These are phyloP conservation scores for Diphyllodes magnificus DNA, from an alignment of 2,113 vertebrate species.

Conservation along the genomic window DNA sequence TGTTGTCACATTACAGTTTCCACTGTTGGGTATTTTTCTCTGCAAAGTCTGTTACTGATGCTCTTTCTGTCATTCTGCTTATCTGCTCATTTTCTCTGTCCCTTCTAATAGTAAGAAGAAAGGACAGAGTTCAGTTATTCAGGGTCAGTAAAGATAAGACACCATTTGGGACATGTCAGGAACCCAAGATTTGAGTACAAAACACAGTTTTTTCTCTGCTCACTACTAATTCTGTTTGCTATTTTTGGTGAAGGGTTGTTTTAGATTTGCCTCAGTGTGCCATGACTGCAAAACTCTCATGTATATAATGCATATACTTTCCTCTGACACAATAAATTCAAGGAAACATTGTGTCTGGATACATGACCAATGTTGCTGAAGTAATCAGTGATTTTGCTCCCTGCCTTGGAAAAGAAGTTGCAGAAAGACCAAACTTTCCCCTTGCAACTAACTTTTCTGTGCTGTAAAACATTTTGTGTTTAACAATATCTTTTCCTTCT, in stretches of 20 bases:
- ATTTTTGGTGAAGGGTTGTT: neutral
- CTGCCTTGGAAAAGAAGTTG: neutral
- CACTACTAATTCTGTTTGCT: neutral
- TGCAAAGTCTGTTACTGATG: neutral
- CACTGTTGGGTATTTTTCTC: neutral
- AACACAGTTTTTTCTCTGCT: neutral
- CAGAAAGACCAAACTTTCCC: neutral
- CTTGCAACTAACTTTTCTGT: neutral
- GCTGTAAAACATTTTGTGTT: neutral
- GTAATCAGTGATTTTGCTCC: neutral
- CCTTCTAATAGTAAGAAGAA: neutral
- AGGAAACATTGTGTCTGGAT: neutral
- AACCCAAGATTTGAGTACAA: neutral
- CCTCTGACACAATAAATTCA: neutral
- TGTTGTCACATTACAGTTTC: neutral
- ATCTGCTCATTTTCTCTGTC: neutral
- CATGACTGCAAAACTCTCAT: neutral
- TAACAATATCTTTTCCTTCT: neutral
- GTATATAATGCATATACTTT: fast-evolving
- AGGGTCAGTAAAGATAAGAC: neutral
- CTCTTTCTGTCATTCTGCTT: neutral
- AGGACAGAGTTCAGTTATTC: neutral
- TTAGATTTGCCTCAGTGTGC: neutral
- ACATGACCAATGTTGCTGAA: fast-evolving
- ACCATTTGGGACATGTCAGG: neutral